Conservation (phyloP, 2,888 invertebrate species). For the Pardosa pseudoannulata region DNA sequence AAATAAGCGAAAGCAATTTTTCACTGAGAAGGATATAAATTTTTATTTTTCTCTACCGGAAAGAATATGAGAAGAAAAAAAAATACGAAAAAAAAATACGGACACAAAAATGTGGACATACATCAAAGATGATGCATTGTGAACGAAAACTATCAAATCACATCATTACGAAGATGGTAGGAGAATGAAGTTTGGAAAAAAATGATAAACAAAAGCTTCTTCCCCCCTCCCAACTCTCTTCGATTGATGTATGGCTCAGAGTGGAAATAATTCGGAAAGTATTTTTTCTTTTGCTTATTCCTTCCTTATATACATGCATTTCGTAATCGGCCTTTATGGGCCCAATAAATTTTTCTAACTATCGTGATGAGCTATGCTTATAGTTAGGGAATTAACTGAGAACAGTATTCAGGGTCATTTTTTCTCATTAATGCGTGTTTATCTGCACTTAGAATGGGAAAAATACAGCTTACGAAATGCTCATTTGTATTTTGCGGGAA, state of each 20-base stretch:
- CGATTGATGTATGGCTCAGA: not conserved
- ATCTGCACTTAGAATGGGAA: too few species aligned
- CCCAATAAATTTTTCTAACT: too few species aligned
- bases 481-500: too few species aligned
- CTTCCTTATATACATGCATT: too few species aligned
- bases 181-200: not conserved
- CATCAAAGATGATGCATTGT: conserved; percentile 9
- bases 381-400: too few species aligned
- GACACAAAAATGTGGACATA: not conserved
- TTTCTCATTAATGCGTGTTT: too few species aligned
- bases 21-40: not conserved
- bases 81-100: not conserved
- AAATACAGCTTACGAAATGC: too few species aligned
- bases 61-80: not conserved
- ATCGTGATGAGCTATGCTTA: too few species aligned
- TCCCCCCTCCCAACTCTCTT: not conserved
- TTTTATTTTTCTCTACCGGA: not conserved
- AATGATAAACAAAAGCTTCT: not conserved
- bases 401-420: too few species aligned
- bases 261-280: not conserved
- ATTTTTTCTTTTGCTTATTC: too few species aligned
- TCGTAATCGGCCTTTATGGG: too few species aligned
- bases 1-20: not conserved
- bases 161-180: not conserved
- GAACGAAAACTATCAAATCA: not conserved